Evolutionary conservation across 2,797 vertebrate genomes (phyloP), one percentile per base, ranked within the genome.

Genomic region (Alectoris magna): DNA sequence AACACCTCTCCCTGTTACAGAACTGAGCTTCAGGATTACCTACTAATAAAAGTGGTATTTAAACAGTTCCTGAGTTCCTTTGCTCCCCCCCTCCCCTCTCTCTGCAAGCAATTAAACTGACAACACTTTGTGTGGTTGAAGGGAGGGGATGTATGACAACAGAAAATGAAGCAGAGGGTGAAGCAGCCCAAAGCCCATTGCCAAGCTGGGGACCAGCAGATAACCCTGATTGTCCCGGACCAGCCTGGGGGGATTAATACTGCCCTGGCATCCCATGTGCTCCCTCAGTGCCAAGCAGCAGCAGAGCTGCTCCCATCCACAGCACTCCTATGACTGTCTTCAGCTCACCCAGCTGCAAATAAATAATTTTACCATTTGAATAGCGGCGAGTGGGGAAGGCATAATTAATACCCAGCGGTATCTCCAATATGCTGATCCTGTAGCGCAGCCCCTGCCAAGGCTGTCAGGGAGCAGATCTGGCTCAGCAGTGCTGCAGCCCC

Each of bases 341-440:
- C 75, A 94, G 96, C 90, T 96, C 87, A 26, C 58, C 90, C 93
- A 93, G 93, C 93, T 94, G 94, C 94, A 93, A 94, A 95, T 91
- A 95, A 96, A 94, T 91, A 88, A 89, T 92, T 95, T 95, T 93
- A 95, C 68, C 90, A 95, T 95, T 39, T 95, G 95, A 95, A 94
- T 91, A 91, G 95, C 92, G 60, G 69, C 63, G 78, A 91, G 93
- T 78, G 84, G 31, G 84, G 91, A 91, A 95, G 88, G 94, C 90
- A 77, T 91, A 95, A 96, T 95, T 95, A 96, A 94, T 70, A 94
- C 88, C 95, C 91, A 91, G 90, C 16, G 90, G 96, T 72, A 77
- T 77, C 90, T 88, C 87, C 93, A 88, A 89, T 59, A 17, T 90
- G 94, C 93, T 95, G 94, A 93, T 92, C 93, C 48, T 74, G 92